Conservation (phyloP, 2,888 invertebrate genomes). For the Drosophila monieri region DNA sequence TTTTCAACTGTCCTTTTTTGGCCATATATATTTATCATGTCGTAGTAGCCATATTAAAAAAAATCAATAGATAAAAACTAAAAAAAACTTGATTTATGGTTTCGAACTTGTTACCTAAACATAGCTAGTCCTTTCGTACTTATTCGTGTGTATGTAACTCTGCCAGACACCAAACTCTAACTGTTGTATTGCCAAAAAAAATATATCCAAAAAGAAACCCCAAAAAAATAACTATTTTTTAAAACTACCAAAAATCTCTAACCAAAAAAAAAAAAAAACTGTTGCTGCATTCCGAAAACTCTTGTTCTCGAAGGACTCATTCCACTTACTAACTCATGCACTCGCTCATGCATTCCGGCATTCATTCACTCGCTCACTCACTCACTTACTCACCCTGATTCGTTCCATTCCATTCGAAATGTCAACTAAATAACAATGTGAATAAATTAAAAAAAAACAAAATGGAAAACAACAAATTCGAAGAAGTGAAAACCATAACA, state of each 20-base stretch:
- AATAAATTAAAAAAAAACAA: slow-evolving; percentile 13
- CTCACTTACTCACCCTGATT: slow-evolving; percentile 13
- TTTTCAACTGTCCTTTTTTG: slow-evolving; percentile 16
- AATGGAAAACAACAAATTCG: slow-evolving; percentile 4
- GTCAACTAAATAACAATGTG: slow-evolving; percentile 33
- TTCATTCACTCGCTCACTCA: slow-evolving; percentile 29
- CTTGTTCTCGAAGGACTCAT: slow-evolving; percentile 34
- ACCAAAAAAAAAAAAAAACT: slow-evolving; percentile 10
- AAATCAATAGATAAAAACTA: slow-evolving; percentile 17
- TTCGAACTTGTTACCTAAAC: slow-evolving; percentile 50
- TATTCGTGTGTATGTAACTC: slow-evolving; percentile 66
- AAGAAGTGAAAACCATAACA: slow-evolving; percentile 26
- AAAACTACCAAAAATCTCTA: slow-evolving; percentile 22
- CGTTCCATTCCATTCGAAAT: slow-evolving; percentile 27
- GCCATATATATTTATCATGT: slow-evolving; percentile 33
- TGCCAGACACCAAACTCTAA: slow-evolving; percentile 56
- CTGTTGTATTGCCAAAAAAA: slow-evolving; percentile 57
- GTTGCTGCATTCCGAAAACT: slow-evolving; percentile 38
- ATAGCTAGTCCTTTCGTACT: slow-evolving; percentile 47
- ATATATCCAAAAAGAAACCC: slow-evolving; percentile 25
- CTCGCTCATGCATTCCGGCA: slow-evolving; percentile 28
- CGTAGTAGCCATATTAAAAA: slow-evolving; percentile 19
- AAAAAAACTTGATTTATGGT: slow-evolving; percentile 57
- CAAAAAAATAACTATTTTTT: slow-evolving; percentile 24
- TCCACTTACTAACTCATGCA: slow-evolving; percentile 27